A percentile compares a stretch with the other conserved stretches of the same genome.
phyloP scores from a whole-genome alignment of 2,113 vertebrate genomes.

The Apaloderma vittatum region DNA sequence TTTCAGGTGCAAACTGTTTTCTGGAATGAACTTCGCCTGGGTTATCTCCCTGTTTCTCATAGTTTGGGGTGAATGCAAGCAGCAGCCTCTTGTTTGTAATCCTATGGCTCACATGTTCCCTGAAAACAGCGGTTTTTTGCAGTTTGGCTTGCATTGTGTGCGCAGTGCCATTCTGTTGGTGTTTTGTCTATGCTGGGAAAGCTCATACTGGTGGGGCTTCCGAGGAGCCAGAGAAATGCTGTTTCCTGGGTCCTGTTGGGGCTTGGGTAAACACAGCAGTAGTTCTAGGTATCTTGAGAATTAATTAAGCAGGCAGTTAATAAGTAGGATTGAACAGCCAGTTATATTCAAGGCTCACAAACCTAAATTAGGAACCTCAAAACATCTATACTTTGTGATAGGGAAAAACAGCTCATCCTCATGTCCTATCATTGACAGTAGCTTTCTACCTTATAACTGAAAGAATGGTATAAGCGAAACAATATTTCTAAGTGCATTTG shows the following conservation, averaged over 20 bases:
- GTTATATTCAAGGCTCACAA: background rate
- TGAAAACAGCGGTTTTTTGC: fast-evolving
- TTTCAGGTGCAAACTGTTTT: background rate
- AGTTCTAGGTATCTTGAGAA: background rate
- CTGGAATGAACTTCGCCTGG: background rate
- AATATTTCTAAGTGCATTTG: background rate
- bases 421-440: background rate
- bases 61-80: background rate
- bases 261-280: background rate
- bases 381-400: background rate
- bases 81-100: background rate
- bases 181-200: background rate
- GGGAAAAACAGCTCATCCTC: background rate
- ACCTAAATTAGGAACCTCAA: background rate
- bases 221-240: background rate
- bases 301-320: background rate
- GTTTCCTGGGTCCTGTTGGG: background rate
- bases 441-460: background rate
- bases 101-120: background rate
- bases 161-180: background rate
- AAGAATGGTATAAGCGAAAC: background rate
- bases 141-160: background rate
- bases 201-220: background rate
- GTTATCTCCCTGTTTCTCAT: background rate
- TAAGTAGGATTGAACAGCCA: background rate